Evolutionary conservation across 2,113 vertebrate genomes (phyloP), one percentile per base, ranked within the genome.

Genomic region (Chloropsis cyanopogon): DNA sequence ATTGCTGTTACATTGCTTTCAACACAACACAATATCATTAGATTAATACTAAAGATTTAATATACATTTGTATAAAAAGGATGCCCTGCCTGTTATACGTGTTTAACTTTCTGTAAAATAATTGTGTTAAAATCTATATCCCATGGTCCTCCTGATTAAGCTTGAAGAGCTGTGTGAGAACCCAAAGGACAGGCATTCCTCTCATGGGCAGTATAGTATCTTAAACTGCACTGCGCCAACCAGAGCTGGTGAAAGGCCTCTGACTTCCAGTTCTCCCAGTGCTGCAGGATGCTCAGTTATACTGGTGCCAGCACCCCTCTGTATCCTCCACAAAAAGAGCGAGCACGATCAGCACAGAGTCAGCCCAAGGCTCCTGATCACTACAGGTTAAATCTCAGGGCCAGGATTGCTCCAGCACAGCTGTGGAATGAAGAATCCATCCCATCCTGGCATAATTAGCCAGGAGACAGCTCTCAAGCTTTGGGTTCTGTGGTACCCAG

Each of bases 381-480:
- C 6, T 2, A 5, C 0, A n/a, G n/a, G 33, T 25, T 63, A 28
- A 70, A 82, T 4, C 33, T 28, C 3, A 0, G 19, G 15, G 20
- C 13, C 4, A 4, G 71, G 46, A 14, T 1, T 53, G 41, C 11
- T 84, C 42, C 47, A 49, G 71, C 9, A 49, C 69, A 1, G 52
- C 68, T 41, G 7, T 3, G 2, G 41, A 65, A 63, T 6, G 35
- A 63, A 49, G 19, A 42, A 9, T 13, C 8, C 59, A 44, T 2
- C 25, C 22, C 31, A 41, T 2, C 20, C 22, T 19, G 19, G 22
- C 29, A 28, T 21, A 42, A n/a, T 24, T 4, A 41, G 7, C 42
- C 73, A 37, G 22, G 15, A 28, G 41, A 4, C 7, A 75, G 50
- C 28, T 9, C 53, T 37, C 24, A 15, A 59, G 12, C 52, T 78